A percentile compares a stretch with the other conserved stretches of the same genome.
These are phyloP conservation scores for Chiridota heheva DNA, from an alignment of 35 echinoderm and acorn worm species.

Conservation along the genomic window DNA sequence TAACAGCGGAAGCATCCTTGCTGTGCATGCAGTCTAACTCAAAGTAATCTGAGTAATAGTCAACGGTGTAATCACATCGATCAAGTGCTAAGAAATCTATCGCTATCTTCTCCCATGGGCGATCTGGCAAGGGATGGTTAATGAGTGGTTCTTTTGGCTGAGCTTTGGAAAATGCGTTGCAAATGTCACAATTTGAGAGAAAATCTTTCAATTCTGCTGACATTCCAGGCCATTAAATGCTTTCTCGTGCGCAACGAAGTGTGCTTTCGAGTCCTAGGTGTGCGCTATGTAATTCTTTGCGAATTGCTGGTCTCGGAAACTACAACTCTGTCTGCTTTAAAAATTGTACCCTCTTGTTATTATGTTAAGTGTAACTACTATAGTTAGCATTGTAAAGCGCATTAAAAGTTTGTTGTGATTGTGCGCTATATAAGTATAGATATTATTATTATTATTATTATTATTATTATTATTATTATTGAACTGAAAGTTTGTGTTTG, in stretches of 20 bases:
- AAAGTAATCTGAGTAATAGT: conserved; percentile 6
- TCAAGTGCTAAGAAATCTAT: conserved; percentile 43
- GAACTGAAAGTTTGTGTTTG: conserved; percentile 31
- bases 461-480: no score
- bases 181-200: background rate
- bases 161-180: conserved; percentile 12
- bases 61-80: conserved; percentile 3
- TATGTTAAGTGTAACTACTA: conserved; percentile 2
- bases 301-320: conserved; percentile 17
- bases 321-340: conserved; percentile 48
- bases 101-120: background rate
- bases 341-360: conserved; percentile 40
- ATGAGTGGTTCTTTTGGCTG: conserved; percentile 1
- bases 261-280: conserved; percentile 53
- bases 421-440: no score
- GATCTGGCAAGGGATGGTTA: background rate
- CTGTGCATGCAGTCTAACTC: background rate
- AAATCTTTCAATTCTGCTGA: conserved; percentile 30
- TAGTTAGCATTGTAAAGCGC: no score
- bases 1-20: no score
- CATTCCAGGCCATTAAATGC: conserved; percentile 53
- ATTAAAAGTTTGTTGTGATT: no score
- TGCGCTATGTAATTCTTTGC: conserved; percentile 43
- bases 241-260: conserved; percentile 29
- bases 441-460: no score